Conservation (phyloP, 2,113 vertebrate genomes). For the Rafetus swinhoei region DNA sequence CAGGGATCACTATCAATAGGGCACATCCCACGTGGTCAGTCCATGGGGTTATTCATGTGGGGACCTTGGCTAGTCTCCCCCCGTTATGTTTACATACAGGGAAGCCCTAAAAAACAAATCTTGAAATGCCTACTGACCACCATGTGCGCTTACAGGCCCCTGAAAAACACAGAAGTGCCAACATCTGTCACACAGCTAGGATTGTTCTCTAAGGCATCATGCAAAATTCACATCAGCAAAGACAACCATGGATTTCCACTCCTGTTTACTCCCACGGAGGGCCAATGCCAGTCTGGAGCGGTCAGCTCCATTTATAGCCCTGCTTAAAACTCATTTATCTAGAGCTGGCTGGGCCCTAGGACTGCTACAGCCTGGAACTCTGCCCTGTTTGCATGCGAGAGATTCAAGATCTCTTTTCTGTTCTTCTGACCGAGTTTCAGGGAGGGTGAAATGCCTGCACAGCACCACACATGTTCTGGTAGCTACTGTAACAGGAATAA, state of each 20-base stretch:
- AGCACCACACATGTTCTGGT: background rate
- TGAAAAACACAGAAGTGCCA: background rate
- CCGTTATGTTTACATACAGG: background rate
- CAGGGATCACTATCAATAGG: background rate
- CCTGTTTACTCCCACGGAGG: background rate
- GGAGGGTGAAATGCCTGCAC: background rate
- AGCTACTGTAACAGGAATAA: rapidly evolving
- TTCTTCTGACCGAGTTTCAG: rapidly evolving
- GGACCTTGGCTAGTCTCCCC: background rate
- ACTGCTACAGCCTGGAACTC: background rate
- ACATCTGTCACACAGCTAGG: background rate
- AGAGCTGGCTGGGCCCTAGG: rapidly evolving
- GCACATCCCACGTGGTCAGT: background rate
- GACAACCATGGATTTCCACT: background rate
- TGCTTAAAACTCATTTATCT: background rate
- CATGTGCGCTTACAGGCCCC: background rate
- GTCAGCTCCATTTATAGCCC: background rate
- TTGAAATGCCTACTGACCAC: background rate
- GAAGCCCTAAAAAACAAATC: background rate
- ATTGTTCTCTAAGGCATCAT: background rate
- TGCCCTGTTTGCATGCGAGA: background rate
- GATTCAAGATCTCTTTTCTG: background rate
- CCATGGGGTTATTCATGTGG: background rate
- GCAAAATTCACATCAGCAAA: background rate
- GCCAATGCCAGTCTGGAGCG: background rate